Evolutionary conservation across 2,797 vertebrate species (phyloP).

Genomic region (Poecile montanus): DNA sequence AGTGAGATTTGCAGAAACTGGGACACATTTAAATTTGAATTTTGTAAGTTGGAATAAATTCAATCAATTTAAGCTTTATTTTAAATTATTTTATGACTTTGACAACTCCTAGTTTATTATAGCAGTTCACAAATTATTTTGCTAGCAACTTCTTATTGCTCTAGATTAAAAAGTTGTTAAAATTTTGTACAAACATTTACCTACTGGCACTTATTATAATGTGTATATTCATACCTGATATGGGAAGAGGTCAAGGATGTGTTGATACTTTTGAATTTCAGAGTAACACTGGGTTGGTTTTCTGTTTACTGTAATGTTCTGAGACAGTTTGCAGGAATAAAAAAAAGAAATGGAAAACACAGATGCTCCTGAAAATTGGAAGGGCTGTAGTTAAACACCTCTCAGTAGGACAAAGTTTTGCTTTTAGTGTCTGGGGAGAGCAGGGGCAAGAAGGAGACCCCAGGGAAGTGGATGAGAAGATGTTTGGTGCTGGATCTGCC

Average conservation of each 20-base stretch:
- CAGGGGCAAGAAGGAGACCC: not conserved
- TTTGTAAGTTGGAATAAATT: not conserved
- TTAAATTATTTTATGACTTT: not conserved
- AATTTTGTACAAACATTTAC: not conserved
- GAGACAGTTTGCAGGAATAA: not conserved
- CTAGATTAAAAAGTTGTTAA: not conserved
- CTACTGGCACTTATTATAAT: not conserved
- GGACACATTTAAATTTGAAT: not conserved
- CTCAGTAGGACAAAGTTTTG: not conserved
- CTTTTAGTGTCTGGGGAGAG: not conserved
- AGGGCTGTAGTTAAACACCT: not conserved
- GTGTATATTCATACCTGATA: not conserved
- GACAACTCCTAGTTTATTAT: not conserved
- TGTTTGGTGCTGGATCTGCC: not conserved
- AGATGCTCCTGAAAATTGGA: not conserved
- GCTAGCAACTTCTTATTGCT: not conserved
- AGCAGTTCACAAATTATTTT: not conserved
- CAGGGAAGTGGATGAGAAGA: rapidly evolving
- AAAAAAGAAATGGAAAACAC: not conserved
- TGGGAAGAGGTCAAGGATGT: not conserved
- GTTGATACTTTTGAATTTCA: not conserved
- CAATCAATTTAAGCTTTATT: not conserved
- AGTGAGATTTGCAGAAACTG: not conserved
- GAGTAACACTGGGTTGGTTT: not conserved
- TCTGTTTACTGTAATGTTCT: not conserved